These are phyloP conservation scores for Actinopyga echinites DNA, from an alignment of 53 echinoderm and acorn worm species.

Conservation along the genomic window DNA sequence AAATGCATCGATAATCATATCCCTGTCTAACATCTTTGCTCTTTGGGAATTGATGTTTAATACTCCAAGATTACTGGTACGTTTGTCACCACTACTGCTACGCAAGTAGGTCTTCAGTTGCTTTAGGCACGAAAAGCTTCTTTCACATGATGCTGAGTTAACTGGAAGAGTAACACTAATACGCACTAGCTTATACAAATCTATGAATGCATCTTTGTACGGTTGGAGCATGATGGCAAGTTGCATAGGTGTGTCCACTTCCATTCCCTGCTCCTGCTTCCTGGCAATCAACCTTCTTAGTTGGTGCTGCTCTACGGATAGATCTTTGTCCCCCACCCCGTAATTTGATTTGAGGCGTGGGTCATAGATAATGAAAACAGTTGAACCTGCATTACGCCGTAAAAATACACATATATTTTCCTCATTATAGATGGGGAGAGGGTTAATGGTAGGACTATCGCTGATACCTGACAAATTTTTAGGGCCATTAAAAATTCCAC, in stretches of 20 bases:
- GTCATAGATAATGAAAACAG: too few species aligned
- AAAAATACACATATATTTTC: too few species aligned
- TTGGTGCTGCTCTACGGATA: too few species aligned
- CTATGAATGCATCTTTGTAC: conserved; percentile 32
- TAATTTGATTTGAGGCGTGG: too few species aligned
- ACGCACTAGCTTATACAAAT: conserved; percentile 39
- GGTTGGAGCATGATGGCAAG: conserved; percentile 37
- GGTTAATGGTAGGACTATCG: too few species aligned
- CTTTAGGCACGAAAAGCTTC: conserved; percentile 23
- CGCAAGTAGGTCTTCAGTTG: too few species aligned
- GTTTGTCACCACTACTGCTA: too few species aligned
- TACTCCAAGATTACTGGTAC: conserved; percentile 11
- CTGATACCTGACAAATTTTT: too few species aligned
- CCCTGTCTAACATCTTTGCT: conserved; percentile 37
- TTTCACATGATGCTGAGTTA: conserved; percentile 31
- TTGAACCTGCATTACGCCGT: too few species aligned
- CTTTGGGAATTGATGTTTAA: conserved; percentile 30
- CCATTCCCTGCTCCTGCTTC: conserved; percentile 36
- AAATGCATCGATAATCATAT: conserved; percentile 30
- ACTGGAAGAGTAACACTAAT: conserved; percentile 20
- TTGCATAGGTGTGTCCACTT: conserved; percentile 33
- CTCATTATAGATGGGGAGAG: too few species aligned
- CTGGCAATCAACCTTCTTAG: conserved; percentile 27
- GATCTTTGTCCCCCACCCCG: too few species aligned
- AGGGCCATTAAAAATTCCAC: too few species aligned